phyloP scores from a whole-genome alignment of 2,797 vertebrate species.

The Pipistrellus kuhlii region DNA sequence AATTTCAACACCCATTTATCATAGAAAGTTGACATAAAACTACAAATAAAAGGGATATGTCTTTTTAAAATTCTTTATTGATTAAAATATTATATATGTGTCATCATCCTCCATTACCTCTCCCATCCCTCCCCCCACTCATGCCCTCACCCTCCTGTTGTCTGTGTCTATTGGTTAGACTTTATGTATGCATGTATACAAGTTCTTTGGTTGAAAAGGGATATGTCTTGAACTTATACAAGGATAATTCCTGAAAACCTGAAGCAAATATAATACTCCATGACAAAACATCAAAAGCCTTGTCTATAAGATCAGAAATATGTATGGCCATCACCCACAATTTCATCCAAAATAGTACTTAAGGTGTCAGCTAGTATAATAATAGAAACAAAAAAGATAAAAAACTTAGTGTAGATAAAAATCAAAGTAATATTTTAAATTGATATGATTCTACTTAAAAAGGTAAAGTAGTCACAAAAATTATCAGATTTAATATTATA shows the following conservation, averaged over 20 bases:
- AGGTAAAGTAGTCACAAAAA: not conserved
- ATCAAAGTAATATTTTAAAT: not conserved
- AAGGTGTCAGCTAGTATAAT: not conserved
- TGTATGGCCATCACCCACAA: not conserved
- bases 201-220: not conserved
- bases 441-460: not conserved
- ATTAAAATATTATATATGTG: too few relatives aligned
- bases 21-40: not conserved
- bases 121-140: too few relatives aligned
- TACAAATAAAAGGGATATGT: not conserved
- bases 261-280: not conserved
- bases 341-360: not conserved
- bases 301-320: not conserved
- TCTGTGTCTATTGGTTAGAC: too few relatives aligned
- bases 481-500: not conserved
- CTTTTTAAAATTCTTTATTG: not conserved
- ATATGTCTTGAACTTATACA: not conserved
- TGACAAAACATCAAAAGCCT: not conserved
- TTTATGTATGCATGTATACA: too few relatives aligned
- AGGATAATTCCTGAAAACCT: not conserved
- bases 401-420: not conserved
- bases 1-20: not conserved
- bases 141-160: too few relatives aligned
- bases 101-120: too few relatives aligned
- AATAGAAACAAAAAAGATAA: not conserved